phyloP scores from a whole-genome alignment of 2,113 vertebrate genomes.

The Apaloderma vittatum region DNA sequence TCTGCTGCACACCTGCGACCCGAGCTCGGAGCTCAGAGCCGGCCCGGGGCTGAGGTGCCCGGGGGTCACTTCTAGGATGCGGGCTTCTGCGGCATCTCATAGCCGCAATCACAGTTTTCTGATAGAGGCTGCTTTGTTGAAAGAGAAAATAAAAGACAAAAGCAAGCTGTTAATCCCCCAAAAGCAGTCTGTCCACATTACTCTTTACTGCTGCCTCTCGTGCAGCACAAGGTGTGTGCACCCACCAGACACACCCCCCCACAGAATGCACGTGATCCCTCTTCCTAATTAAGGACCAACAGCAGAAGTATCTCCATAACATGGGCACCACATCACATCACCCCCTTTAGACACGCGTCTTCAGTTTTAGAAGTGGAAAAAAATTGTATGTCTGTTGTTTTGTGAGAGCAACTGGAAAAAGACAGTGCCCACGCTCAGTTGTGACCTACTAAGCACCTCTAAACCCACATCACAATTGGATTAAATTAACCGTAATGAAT shows the following conservation, averaged over 20 bases:
- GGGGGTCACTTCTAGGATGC: neutral
- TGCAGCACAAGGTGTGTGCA: neutral
- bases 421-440: neutral
- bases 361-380: neutral
- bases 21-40: accelerated
- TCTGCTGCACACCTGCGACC: no score
- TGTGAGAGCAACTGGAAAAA: neutral
- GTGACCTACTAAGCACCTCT: slow-evolving; percentile 29
- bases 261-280: neutral
- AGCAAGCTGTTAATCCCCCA: neutral
- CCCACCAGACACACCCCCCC: neutral
- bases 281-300: neutral
- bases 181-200: neutral
- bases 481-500: slow-evolving; percentile 54
- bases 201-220: neutral
- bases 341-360: no score
- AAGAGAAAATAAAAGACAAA: neutral
- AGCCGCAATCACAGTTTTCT: neutral
- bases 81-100: neutral
- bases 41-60: accelerated
- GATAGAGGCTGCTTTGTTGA: neutral
- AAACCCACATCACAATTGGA: slow-evolving; percentile 68
- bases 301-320: neutral
- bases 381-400: neutral
- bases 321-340: neutral